These are phyloP conservation scores for Drosophila suzukii DNA, from an alignment of 1,140 invertebrate species.

Conservation along the genomic window DNA sequence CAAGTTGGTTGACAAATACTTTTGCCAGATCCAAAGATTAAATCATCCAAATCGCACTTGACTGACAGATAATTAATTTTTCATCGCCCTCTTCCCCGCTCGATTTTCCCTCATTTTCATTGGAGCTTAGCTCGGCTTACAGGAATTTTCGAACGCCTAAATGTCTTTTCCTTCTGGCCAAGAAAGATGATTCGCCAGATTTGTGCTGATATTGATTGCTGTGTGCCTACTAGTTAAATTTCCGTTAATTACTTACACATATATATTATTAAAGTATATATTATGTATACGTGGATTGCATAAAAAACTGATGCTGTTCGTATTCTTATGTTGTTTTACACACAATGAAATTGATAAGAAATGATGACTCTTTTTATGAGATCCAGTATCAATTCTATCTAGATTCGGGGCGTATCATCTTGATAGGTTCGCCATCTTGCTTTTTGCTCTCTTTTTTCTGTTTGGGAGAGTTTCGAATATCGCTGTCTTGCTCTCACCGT, in stretches of 20 bases:
- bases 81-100: conserved; percentile 17
- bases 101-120: conserved; percentile 2
- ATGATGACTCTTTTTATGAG: too few relatives aligned
- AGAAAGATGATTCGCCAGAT: conserved; percentile 38
- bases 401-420: too few relatives aligned
- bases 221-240: conserved; percentile 33
- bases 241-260: not conserved
- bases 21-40: conserved; percentile 10
- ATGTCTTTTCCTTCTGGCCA: conserved; percentile 8
- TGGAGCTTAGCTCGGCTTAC: conserved; percentile 21
- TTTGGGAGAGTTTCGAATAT: too few relatives aligned
- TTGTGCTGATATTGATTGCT: conserved; percentile 32
- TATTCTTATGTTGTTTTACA: too few relatives aligned
- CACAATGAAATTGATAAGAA: too few relatives aligned
- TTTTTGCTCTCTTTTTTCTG: too few relatives aligned
- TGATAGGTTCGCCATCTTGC: too few relatives aligned
- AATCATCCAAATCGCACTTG: conserved; percentile 11
- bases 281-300: too few relatives aligned
- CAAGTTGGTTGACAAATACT: conserved; percentile 25
- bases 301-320: too few relatives aligned
- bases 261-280: not conserved
- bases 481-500: too few relatives aligned
- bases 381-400: too few relatives aligned
- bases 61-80: conserved; percentile 65
- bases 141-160: conserved; percentile 1